These are phyloP conservation scores for Oligia strigilis DNA, from an alignment of 2,888 invertebrate species.

Conservation along the genomic window DNA sequence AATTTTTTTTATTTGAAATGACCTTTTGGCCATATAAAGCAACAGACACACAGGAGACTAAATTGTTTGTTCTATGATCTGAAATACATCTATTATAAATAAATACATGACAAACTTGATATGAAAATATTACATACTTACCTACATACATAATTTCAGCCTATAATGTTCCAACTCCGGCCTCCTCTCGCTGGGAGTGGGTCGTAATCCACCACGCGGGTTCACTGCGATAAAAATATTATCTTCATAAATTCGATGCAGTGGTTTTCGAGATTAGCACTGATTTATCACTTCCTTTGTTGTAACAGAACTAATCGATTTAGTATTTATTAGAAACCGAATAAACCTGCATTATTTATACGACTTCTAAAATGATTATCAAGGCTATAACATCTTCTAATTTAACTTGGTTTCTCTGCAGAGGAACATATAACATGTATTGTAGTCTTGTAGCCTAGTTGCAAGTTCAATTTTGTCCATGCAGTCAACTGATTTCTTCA, in stretches of 20 bases:
- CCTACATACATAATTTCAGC: no score
- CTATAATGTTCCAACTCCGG: no score
- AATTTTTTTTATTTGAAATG: no score
- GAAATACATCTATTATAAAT: no score
- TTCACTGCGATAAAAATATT: no score
- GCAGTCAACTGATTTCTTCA: slow-evolving; percentile 20
- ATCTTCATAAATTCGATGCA: not conserved
- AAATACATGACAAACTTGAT: no score
- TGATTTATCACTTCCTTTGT: not conserved
- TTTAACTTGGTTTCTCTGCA: not conserved
- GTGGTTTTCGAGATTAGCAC: not conserved
- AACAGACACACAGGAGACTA: not conserved
- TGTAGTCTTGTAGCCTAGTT: not conserved
- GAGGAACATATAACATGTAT: not conserved
- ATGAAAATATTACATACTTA: no score
- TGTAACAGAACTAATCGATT: not conserved
- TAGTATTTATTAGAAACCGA: not conserved
- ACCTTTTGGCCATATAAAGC: not conserved
- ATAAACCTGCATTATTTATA: not conserved
- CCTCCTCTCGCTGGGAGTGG: no score
- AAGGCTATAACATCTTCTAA: no score
- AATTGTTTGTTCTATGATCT: not conserved
- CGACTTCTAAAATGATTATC: not conserved
- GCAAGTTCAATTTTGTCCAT: slow-evolving; percentile 1
- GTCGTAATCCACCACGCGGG: no score